phyloP scores from a whole-genome alignment of 2,888 invertebrate species.

The Tineola bisselliella region DNA sequence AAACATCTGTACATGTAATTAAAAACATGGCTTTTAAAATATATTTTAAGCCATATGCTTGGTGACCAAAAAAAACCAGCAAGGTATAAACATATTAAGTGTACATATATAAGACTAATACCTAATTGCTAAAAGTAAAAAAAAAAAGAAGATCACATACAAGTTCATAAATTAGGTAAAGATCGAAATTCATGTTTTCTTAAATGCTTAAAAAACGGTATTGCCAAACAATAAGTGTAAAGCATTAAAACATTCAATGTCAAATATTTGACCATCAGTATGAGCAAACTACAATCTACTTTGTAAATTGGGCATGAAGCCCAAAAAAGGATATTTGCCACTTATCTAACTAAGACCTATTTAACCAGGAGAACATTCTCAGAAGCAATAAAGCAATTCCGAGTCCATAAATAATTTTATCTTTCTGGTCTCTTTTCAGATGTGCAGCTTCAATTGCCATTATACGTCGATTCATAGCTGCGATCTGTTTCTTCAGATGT shows the following conservation, averaged over 20 bases:
- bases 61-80: background rate
- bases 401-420: slow-evolving; percentile 84
- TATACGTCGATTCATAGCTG: slow-evolving; percentile 86
- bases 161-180: background rate
- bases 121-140: background rate
- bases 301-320: slow-evolving; percentile 13
- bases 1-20: background rate
- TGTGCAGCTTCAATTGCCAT: slow-evolving; percentile 88
- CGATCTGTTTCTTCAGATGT: slow-evolving; percentile 85
- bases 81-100: background rate
- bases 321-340: slow-evolving; percentile 16
- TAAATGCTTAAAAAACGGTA: background rate
- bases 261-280: background rate
- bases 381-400: slow-evolving; percentile 87
- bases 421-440: slow-evolving; percentile 83
- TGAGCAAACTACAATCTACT: background rate
- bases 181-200: background rate
- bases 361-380: slow-evolving; percentile 86
- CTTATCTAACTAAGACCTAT: slow-evolving; percentile 44
- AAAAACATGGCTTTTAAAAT: background rate
- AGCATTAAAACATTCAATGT: background rate
- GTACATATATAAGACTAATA: background rate
- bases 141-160: background rate
- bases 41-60: background rate
- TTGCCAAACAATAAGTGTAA: background rate